Base-by-base conservation (phyloP, 2,113 vertebrate species). In the Calidris pygmaea region DNA sequence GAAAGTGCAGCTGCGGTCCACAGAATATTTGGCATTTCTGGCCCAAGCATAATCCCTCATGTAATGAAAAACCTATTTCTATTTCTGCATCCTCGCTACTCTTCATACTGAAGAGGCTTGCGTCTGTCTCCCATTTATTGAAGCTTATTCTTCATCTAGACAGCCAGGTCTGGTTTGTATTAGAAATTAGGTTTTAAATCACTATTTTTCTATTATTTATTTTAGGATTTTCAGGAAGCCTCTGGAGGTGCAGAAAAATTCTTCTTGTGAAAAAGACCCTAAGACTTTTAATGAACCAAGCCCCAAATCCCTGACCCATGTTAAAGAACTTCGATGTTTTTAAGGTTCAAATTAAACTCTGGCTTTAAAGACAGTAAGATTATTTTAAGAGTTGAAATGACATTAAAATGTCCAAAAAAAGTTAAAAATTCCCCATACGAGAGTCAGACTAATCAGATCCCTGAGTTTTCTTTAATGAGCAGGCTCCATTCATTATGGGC, bases 21-120 rank as follows among this genome's bases (percentile, higher is more conserved):
- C 41, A 34, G 96, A 97, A 97, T 98, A 89, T 97, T 97, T 96
- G 96, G 97, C 96, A 96, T 96, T 98, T 97, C 93, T 97, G 96
- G 97, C 93, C 97, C 90, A 93, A 96, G 92, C 91, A 97, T 98
- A 98, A 98, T 98, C 98, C 98, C 95, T 98, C 97, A 96, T 95
- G 98, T 98, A 98, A 98, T 98, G 98, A 98, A 98, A 98, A 98
- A 97, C 97, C 97, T 97, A 98, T 98, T 98, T 98, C 97, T 98
- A 98, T 98, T 98, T 97, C 98, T 96, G 97, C 96, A 98, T 97
- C 95, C 97, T 97, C 78, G 96, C 97, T 97, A 97, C 98, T 98
- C 97, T 98, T 98, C 97, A 98, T 97, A 95, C 96, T 95, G 97
- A 98, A 98, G 97, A 97, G 97, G 96, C 96, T 97, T 96, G 97